Base-by-base conservation (phyloP, 2,797 vertebrate genomes). In the Triplophysa bombifrons region DNA sequence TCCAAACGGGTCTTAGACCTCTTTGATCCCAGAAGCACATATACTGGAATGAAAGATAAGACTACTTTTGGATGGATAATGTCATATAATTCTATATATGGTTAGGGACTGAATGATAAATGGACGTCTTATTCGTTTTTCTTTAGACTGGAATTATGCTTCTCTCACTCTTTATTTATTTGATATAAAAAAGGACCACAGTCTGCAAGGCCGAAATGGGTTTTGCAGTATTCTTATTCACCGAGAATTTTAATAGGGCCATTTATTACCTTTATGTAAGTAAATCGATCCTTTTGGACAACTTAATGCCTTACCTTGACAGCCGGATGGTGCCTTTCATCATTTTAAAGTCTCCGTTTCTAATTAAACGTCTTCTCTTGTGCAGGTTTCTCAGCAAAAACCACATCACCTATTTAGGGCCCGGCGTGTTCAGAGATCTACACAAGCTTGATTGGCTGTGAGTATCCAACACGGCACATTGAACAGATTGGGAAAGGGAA, bases 331-430 rank as follows among this genome's bases (percentile, higher is more conserved):
- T 63, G 38, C 38, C 46, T 7, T 68, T 69, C 27, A 50, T 48
- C 25, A 30, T 30, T 34, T 48, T 48, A 22, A 30, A n/a, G 58
- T 63, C 34, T 61, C n/a, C 38, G 13, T 64, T 10, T 22, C 13
- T 71, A 27, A 71, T 27, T 44, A 51, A 69, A 38, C 4, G 17
- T 72, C 5, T 30, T 74, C 17, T 51, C 67, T 53, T 83, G 11
- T 76, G 46, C 76, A 96, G 94, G 83, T 95, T 94, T 82, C 93
- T 96, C 56, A 95, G 88, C 86, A 86, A 95, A 66, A 95, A 96
- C 82, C 71, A 85, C 80, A 94, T 95, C 73, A 88, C 88, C 6
- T 77, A 80, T 4, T 90, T 96, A 50, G 94, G 89, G 71, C 89
- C 92, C 20, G 94, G 92, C 61, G 85, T 94, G 44, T 96, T 96